phyloP scores from a whole-genome alignment of 1,140 invertebrate genomes.

The Drosophila novamexicana region DNA sequence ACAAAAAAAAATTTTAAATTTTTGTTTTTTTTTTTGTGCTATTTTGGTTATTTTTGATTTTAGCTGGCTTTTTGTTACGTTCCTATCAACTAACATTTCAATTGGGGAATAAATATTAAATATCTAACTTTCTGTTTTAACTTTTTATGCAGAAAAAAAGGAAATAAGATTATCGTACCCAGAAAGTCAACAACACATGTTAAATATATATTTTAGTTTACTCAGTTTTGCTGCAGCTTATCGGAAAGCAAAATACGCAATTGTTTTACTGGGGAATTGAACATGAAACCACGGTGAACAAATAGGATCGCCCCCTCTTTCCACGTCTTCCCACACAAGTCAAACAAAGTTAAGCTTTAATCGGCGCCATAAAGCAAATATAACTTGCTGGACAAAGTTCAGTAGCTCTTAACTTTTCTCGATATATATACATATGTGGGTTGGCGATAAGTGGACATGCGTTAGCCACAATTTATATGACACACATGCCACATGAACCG shows the following conservation, averaged over 20 bases:
- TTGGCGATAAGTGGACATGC: conserved; percentile 3
- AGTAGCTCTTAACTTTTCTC: conserved; percentile 12
- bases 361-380: conserved; percentile 28
- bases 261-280: neutral
- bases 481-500: conserved; percentile 26
- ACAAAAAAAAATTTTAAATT: no score
- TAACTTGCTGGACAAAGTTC: conserved; percentile 8
- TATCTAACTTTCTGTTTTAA: neutral
- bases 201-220: neutral
- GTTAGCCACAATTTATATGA: conserved; percentile 20
- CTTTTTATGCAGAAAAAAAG: neutral
- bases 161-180: neutral
- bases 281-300: neutral
- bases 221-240: neutral
- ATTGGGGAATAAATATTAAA: no score
- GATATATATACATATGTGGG: neutral
- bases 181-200: no score
- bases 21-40: no score
- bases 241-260: neutral
- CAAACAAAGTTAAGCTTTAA: conserved; percentile 37
- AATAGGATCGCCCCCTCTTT: neutral
- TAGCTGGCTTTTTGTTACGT: neutral
- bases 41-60: no score
- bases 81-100: no score
- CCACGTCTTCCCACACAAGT: neutral